Percentiles rank a stretch among this genome's conserved stretches.
These are phyloP conservation scores for Protodeltote pygarga DNA, from an alignment of 2,888 invertebrate genomes.

Conservation along the genomic window DNA sequence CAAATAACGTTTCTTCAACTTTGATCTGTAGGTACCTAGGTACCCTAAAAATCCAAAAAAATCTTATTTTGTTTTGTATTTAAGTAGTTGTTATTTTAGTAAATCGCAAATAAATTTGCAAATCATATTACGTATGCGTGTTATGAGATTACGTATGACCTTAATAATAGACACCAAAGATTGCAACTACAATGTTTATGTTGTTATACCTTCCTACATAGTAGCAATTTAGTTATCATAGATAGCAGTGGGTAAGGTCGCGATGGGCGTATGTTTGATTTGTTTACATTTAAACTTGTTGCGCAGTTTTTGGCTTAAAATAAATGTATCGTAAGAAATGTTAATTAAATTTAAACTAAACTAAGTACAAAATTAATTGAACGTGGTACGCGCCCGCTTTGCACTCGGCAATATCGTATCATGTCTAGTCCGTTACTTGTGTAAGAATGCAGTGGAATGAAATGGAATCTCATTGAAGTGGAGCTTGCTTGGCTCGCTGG, in stretches of 20 bases:
- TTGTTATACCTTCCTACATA: constrained; percentile 54
- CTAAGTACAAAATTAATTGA: constrained; percentile 22
- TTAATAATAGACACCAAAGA: constrained; percentile 40
- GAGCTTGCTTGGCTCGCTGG: constrained; percentile 68
- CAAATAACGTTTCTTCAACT: no score
- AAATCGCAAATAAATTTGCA: neutral
- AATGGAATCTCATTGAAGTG: constrained; percentile 86
- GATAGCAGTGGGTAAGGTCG: constrained; percentile 65
- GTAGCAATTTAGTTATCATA: constrained; percentile 56
- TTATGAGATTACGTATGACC: constrained; percentile 27
- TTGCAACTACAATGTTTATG: constrained; percentile 53
- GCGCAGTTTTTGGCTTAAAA: constrained; percentile 50
- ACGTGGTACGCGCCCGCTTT: constrained; percentile 47
- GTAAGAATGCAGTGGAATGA: constrained; percentile 84
- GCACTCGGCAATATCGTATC: constrained; percentile 62
- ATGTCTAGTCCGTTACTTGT: constrained; percentile 79
- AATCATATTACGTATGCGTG: constrained; percentile 2
- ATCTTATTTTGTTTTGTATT: neutral
- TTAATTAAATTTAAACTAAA: constrained; percentile 42
- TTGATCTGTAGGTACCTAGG: no score
- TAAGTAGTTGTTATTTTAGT: neutral
- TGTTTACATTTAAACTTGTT: constrained; percentile 62
- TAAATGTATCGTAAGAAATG: constrained; percentile 43
- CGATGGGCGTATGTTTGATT: constrained; percentile 56
- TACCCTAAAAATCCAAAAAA: no score